Evolutionary conservation across 2,797 vertebrate species (phyloP), one percentile per base, ranked within the genome.

Genomic region (Euphonia xanthogaster): DNA sequence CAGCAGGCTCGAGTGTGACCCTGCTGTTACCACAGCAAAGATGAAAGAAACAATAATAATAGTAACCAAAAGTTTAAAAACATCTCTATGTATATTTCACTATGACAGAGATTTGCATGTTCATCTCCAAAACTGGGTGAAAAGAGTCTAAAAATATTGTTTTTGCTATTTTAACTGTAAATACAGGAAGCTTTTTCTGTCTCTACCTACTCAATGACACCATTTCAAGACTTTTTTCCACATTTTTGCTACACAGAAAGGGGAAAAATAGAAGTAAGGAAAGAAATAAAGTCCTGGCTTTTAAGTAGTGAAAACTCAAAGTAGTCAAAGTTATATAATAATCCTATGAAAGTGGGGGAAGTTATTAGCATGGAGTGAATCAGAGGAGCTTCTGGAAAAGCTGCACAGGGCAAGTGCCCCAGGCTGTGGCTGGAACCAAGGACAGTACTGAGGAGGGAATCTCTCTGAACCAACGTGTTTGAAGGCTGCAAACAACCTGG

Each of bases 1-100:
- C 14, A 40, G 77, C 55, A 54, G 68, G 61, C 65, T 77, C 3
- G 35, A 33, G 77, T 42, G 30, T 57, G 70, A 70, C 84, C 48
- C 73, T 76, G 50, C 20, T 79, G 63, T 6, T 75, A 53, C 76
- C 51, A 30, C 54, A 21, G 76, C 30, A 61, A 61, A 67, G 45
- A 76, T 30, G 75, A 72, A 62, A 88, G 58, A 40, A 83, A 86
- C 81, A 77, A 76, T n/a, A 88, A 62, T 40, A 86, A 86, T 13
- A 86, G 84, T 42, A 84, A 71, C 48, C 35, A 53, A 68, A 94
- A 78, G n/a, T 63, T 81, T 90, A 74, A 88, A 78, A 88, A 86
- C 33, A 85, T 25, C 76, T 74, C 68, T 7, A 1, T 55, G 63
- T 39, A 28, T 37, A 39, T 86, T 86, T 80, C 39, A 65, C n/a